Percentiles rank a stretch among this genome's conserved stretches.
Evolutionary conservation across 2,797 vertebrate species (phyloP).

Genomic region (Pseudomugil tenellus): DNA sequence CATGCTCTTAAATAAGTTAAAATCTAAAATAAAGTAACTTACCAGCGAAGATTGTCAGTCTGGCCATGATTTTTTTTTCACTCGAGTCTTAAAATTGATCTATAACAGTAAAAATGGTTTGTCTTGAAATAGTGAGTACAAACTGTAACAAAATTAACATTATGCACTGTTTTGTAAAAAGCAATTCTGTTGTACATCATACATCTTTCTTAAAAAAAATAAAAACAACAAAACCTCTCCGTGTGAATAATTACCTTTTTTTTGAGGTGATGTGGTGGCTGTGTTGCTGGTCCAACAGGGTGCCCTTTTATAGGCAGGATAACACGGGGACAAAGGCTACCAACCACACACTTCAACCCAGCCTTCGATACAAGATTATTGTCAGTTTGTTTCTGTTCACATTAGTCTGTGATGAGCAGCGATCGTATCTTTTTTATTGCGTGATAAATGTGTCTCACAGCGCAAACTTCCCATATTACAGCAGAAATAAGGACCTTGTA

Average conservation of each 20-base stretch:
- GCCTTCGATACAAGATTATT: not conserved
- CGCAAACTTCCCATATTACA: not conserved
- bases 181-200: not conserved
- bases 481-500: conserved; percentile 2
- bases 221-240: not conserved
- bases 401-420: not conserved
- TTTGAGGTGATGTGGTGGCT: not conserved
- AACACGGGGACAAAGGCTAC: conserved; percentile 40
- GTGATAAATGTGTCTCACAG: conserved; percentile 4
- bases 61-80: conserved; percentile 49
- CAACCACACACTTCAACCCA: not conserved
- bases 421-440: conserved; percentile 24
- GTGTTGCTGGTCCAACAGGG: not conserved
- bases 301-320: conserved; percentile 40
- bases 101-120: conserved; percentile 9
- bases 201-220: not conserved
- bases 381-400: not conserved
- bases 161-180: not conserved
- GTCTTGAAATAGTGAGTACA: not conserved
- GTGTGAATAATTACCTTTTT: conserved; percentile 21
- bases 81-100: not conserved
- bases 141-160: not conserved
- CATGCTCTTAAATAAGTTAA: not conserved
- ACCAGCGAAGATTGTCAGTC: conserved; percentile 55
- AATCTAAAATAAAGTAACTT: conserved; percentile 14